A percentile compares a stretch with the other conserved stretches of the same genome.
phyloP scores from a whole-genome alignment of 2,888 invertebrate genomes.

The Branchipolynoe longqiensis region DNA sequence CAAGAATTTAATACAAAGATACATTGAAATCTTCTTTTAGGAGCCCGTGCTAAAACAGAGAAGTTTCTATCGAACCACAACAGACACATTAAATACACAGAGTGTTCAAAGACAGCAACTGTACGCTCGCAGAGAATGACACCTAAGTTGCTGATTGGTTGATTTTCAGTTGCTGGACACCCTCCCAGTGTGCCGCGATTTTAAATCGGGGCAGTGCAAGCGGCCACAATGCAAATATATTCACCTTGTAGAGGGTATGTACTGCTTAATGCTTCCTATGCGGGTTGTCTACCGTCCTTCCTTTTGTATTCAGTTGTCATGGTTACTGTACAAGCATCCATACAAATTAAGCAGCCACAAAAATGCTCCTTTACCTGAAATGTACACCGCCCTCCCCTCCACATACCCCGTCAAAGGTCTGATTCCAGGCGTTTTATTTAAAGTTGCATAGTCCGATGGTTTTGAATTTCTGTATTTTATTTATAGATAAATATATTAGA shows the following conservation, averaged over 20 bases:
- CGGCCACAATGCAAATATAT: conserved; percentile 97
- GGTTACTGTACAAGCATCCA: no score
- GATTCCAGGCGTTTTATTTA: no score
- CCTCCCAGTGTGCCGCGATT: conserved; percentile 99
- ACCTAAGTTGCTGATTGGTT: conserved; percentile 67
- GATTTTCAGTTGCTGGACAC: conserved; percentile 98
- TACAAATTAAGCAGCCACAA: no score
- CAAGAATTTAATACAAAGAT: no score
- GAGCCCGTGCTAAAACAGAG: conserved; percentile 29
- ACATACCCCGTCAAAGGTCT: no score
- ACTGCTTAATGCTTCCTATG: conserved; percentile 48
- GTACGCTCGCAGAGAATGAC: conserved; percentile 50
- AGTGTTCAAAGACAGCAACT: conserved; percentile 8
- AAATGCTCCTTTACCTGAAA: no score
- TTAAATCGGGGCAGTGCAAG: conserved; percentile 97
- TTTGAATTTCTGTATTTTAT: no score
- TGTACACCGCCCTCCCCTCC: no score
- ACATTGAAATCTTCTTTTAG: neutral
- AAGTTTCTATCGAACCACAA: conserved; percentile 47
- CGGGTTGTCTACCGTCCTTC: conserved; percentile 24
- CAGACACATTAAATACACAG: conserved; percentile 27
- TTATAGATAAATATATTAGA: no score
- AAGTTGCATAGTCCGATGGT: no score
- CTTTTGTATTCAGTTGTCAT: conserved; percentile 19
- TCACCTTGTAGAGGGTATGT: conserved; percentile 97